Conservation (phyloP, 2,888 invertebrate species). For the Cremastinae sp. region DNA sequence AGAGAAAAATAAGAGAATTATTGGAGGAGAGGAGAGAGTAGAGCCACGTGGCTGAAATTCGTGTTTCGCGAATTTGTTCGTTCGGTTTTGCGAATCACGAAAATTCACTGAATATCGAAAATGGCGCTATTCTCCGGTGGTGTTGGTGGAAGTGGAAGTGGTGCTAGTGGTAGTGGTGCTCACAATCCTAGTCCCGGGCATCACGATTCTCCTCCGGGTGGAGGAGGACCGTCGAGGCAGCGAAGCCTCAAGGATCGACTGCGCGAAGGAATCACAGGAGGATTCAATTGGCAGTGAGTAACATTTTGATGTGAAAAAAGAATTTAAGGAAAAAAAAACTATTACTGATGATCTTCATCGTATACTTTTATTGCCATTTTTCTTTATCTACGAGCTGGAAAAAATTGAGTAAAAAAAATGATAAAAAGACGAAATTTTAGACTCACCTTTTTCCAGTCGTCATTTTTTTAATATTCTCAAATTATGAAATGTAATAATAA, state of each 20-base stretch:
- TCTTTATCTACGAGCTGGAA: no score
- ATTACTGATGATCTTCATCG: no score
- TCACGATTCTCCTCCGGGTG: constrained; percentile 48
- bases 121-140: constrained; percentile 76
- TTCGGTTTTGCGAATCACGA: constrained; percentile 9
- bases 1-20: constrained; percentile 14
- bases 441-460: no score
- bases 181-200: constrained; percentile 62
- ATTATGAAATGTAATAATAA: no score
- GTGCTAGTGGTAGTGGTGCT: constrained; percentile 23
- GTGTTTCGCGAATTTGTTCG: constrained; percentile 3
- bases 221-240: constrained; percentile 85
- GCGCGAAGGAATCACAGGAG: constrained; percentile 89
- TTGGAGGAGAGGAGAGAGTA: constrained; percentile 11
- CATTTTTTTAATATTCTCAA: no score
- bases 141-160: constrained; percentile 59
- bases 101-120: neutral
- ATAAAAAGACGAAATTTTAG: no score
- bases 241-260: constrained; percentile 89
- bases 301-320: no score
- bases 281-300: constrained; percentile 92
- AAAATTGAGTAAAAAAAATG: no score
- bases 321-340: no score
- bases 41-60: neutral
- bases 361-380: no score